A percentile compares a stretch with the other conserved stretches of the same genome.
phyloP scores from a whole-genome alignment of 2,113 vertebrate genomes.

The Climacteris rufus region DNA sequence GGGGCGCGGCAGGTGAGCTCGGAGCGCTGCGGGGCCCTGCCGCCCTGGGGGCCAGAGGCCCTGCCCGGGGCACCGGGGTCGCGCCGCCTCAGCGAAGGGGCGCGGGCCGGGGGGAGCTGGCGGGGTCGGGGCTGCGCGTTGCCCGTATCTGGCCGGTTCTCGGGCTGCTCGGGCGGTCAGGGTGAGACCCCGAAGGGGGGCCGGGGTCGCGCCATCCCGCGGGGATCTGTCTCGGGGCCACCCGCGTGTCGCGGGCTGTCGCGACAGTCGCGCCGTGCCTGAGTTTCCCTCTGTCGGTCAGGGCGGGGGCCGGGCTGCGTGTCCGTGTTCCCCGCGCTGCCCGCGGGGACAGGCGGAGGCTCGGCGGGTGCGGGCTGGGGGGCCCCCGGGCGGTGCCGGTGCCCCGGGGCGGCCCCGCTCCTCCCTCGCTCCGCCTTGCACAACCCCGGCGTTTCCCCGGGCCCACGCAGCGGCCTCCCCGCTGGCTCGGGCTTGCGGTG shows the following conservation, averaged over 20 bases:
- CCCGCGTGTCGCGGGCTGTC: background rate
- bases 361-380: background rate
- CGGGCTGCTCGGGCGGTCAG: background rate
- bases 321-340: background rate
- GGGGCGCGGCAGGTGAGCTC: background rate
- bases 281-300: background rate
- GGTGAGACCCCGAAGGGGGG: background rate
- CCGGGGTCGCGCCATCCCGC: background rate
- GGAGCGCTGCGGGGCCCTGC: background rate
- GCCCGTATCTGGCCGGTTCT: background rate
- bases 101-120: background rate
- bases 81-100: background rate
- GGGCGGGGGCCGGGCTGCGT: background rate
- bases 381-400: background rate
- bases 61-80: background rate
- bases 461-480: background rate
- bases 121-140: background rate
- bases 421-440: background rate
- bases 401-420: background rate
- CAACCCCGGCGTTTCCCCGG: background rate
- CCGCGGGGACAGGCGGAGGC: too few species aligned
- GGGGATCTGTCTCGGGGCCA: background rate
- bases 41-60: background rate
- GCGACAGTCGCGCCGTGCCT: background rate
- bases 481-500: accelerated